These are phyloP conservation scores for Colinus virginianus DNA, from an alignment of 2,113 vertebrate species.

Conservation along the genomic window DNA sequence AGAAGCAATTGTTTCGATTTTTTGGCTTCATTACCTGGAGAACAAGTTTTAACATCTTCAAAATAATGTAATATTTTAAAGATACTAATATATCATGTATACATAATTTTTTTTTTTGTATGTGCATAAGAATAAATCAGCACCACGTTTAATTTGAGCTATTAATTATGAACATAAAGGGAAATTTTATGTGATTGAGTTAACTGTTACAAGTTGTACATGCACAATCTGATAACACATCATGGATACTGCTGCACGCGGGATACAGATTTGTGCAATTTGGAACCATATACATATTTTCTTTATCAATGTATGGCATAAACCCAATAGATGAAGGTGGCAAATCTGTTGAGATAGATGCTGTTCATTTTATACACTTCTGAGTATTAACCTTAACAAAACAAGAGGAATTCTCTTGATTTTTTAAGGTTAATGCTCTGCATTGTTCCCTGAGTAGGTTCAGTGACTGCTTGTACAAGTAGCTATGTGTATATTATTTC, in stretches of 20 bases:
- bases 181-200: neutral
- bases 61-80: neutral
- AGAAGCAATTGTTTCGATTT: neutral
- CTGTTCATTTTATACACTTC: neutral
- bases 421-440: neutral
- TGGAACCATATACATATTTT: neutral
- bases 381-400: neutral
- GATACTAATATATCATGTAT: neutral
- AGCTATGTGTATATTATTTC: neutral
- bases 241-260: fast-evolving
- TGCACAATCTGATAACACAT: neutral
- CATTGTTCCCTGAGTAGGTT: neutral
- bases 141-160: neutral
- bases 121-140: neutral
- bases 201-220: neutral
- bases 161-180: neutral
- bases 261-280: neutral
- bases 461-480: neutral
- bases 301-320: neutral
- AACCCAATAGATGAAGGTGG: neutral
- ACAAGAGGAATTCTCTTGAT: neutral
- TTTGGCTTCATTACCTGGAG: neutral
- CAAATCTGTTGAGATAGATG: neutral
- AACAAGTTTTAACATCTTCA: neutral
- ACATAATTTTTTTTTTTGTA: neutral